These are phyloP conservation scores for Anthonomus grandis DNA, from an alignment of 1,140 invertebrate species.

Conservation along the genomic window DNA sequence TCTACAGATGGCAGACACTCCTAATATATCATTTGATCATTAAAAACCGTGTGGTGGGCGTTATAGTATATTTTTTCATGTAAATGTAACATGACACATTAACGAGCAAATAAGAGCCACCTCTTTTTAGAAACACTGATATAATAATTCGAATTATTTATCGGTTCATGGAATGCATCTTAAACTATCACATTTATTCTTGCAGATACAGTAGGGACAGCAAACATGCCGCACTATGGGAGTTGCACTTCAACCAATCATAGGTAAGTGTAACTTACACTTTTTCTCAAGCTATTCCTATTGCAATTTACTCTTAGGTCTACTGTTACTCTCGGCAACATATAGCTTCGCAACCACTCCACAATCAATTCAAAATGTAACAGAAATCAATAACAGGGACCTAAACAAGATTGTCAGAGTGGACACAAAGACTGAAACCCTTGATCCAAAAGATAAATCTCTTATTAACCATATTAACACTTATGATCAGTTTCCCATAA, in stretches of 20 bases:
- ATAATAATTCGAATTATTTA: too few relatives aligned
- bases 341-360: not conserved
- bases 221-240: constrained; percentile 43
- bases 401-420: constrained; percentile 25
- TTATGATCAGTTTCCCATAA: constrained; percentile 10
- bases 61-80: too few relatives aligned
- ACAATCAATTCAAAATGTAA: constrained; percentile 18
- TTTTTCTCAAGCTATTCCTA: constrained; percentile 5
- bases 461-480: constrained; percentile 21
- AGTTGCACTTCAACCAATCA: constrained; percentile 38
- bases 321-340: constrained; percentile 21
- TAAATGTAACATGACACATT: too few relatives aligned
- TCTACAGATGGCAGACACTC: too few relatives aligned
- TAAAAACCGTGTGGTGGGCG: too few relatives aligned
- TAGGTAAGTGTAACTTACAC: constrained; percentile 36
- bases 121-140: too few relatives aligned
- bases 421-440: constrained; percentile 31
- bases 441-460: constrained; percentile 26
- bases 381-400: constrained; percentile 25
- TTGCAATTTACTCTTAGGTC: constrained; percentile 21
- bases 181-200: constrained; percentile 18
- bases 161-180: too few relatives aligned
- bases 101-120: too few relatives aligned
- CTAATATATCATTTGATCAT: too few relatives aligned
- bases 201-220: constrained; percentile 32